Base-by-base conservation (phyloP, 2,113 vertebrate genomes). In the Centropus unirufus region DNA sequence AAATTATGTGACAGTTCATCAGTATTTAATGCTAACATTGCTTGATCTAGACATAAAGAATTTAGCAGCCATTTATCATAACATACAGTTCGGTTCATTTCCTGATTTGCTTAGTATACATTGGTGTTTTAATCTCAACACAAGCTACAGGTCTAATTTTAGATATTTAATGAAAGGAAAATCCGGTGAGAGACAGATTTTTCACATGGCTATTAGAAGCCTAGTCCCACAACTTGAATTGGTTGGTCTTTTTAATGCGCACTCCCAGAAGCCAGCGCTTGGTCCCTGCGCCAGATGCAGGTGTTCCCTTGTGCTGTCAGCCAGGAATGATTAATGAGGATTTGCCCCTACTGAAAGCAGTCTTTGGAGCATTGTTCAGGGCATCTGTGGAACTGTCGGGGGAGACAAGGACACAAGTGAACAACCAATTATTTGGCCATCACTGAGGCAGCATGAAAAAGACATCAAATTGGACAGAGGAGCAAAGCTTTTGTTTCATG, bases 401-500 rank as follows among this genome's bases (percentile, higher is more conserved):
- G 98, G 98, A 98, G 98, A 98, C 98, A 98, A 98, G 98, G 98
- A 98, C 98, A 98, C 98, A 98, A 98, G 97, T 98, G 98, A 98
- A 98, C 98, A 98, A 98, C 98, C 98, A 98, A 98, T 98, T 98
- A 98, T 98, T 98, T 98, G 98, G 98, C 98, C 98, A 98, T 98
- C 98, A 98, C 97, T 87, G 96, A 98, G 97, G 98, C 97, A 98
- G 98, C 97, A 96, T 98, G 97, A 98, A 98, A 98, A 98, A 98
- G 98, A 98, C 98, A 98, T 98, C 98, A 98, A 97, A 97, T 98
- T 96, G 97, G 97, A 98, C 97, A 98, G 97, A 97, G 93, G 96
- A 96, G 97, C 96, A 97, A 96, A 97, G 97, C 98, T 98, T 98
- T 98, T 98, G 97, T 98, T 97, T 97, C 96, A 89, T 91, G 90